phyloP scores from a whole-genome alignment of 64 coral and sea anemone species.

The Montipora cactus region DNA sequence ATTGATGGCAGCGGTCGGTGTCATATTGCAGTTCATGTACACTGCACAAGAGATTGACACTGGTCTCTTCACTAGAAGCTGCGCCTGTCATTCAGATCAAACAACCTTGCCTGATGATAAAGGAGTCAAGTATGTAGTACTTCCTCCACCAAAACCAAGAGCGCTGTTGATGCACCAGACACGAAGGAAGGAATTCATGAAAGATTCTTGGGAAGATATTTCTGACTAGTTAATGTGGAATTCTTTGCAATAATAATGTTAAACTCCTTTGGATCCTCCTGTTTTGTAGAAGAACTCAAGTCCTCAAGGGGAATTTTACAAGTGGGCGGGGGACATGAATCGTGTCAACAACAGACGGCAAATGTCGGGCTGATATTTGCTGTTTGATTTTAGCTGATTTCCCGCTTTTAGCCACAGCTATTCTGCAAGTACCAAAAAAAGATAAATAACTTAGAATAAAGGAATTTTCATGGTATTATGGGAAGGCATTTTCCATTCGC shows the following conservation, averaged over 20 bases:
- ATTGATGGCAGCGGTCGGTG: conserved; percentile 56
- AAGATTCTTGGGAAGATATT: conserved; percentile 35
- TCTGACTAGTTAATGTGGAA: neutral
- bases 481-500: too few species aligned
- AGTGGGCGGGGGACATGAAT: too few species aligned
- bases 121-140: conserved; percentile 29
- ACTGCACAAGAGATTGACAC: conserved; percentile 65
- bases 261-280: neutral
- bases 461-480: too few species aligned
- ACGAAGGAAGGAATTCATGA: neutral
- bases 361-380: too few species aligned
- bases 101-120: conserved; percentile 2
- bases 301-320: too few species aligned
- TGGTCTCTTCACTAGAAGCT: conserved; percentile 29
- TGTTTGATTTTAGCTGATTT: too few species aligned
- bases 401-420: too few species aligned
- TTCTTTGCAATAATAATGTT: neutral
- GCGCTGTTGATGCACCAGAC: conserved; percentile 20
- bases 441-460: too few species aligned
- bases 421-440: too few species aligned
- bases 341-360: too few species aligned
- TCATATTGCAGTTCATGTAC: conserved; percentile 67
- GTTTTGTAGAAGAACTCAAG: too few species aligned
- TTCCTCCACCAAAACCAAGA: conserved; percentile 26
- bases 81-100: neutral